Base-by-base conservation (phyloP, 30 jellyfish, hydroid and myxozoan species). In the Turritopsis dohrnii region DNA sequence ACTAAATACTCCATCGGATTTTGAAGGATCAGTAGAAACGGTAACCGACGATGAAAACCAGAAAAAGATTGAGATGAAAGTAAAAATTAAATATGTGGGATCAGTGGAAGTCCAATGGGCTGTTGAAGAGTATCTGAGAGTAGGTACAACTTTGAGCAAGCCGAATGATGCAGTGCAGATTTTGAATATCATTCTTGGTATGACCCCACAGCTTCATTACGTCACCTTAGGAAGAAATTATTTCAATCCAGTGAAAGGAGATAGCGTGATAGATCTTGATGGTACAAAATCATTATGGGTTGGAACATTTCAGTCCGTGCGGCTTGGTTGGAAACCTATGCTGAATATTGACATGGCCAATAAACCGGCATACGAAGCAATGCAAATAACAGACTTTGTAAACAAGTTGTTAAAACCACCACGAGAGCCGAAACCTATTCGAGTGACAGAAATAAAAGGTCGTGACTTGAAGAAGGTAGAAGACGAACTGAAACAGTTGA, bases 311-410 rank as follows among this genome's bases (percentile, higher is more conserved):
- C 86, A 60, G 65, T 82, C 76, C 75, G 80, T 71, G n/a, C 85
- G 95, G 29, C 75, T 87, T 13, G 66, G 95, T n/a, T 81, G 86
- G 83, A 86, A 86, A 20, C 85, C 84, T 83, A 29, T 87, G 84
- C 25, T 87, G 23, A 87, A 87, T 66, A 72, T 87, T 28, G 95
- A 81, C 30, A 52, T 30, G 22, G 90, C 95, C 0, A 52, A 87
- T 52, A 81, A 84, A 9, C 89, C 95, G 1, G 85, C 84, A 53
- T 82, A 87, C 52, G 81, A 87, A 72, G 29, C 83, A 13, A 86
- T 71, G 31, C 69, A 21, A 13, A 84, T 87, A 28, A 75, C 74
- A 18, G 87, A 81, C 66, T 87, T 69, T 75, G 86, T 87, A 18
- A 28, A 13, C 0, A 84, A 75, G 52, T 23, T 80, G 41, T 28